Evolutionary conservation across 2,888 invertebrate species (phyloP), one percentile per base, ranked within the genome.

Genomic region (Carpatolechia fugitivella): DNA sequence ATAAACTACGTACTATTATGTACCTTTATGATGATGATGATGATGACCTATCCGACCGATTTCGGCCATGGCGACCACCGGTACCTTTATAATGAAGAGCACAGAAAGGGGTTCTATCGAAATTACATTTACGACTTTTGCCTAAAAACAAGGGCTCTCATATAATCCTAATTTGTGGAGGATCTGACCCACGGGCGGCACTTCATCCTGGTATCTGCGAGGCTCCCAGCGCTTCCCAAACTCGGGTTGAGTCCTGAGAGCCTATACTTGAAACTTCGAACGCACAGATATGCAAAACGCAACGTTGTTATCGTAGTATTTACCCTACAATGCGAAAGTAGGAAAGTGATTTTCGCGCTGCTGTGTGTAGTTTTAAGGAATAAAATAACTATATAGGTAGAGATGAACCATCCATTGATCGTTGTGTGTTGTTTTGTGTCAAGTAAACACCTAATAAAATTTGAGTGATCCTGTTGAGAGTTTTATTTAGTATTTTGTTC

Each of bases 81-180:
- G n/a, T 65, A 68, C 67, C 67, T 68, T 18, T 62, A 59, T 65
- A 66, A 69, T 70, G 62, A 62, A 57, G 61, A 62, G 60, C 13
- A 55, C 68, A 61, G 72, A 76, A 76, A 73, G 70, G 71, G 78
- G 76, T 77, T 72, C 74, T 70, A 76, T 76, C 72, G 70, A 69
- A 78, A 78, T 78, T 73, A 74, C 73, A 70, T 78, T 76, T 72
- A 74, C 70, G 69, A 74, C 76, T 76, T n/a, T 74, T 72, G 70
- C 68, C 78, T 78, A 78, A 81, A 80, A 81, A 80, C 74, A 75
- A 70, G 66, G 64, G 66, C 76, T 80, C 80, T 79, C 70, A 71
- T 77, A 73, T 83, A 81, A 85, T 84, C 80, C 79, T 78, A 80
- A 84, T 84, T 84, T 82, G 82, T 74, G 69, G 75, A 79, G 81